Base-by-base conservation (phyloP, 2,888 invertebrate genomes). In the Alentia gelatinosa region DNA sequence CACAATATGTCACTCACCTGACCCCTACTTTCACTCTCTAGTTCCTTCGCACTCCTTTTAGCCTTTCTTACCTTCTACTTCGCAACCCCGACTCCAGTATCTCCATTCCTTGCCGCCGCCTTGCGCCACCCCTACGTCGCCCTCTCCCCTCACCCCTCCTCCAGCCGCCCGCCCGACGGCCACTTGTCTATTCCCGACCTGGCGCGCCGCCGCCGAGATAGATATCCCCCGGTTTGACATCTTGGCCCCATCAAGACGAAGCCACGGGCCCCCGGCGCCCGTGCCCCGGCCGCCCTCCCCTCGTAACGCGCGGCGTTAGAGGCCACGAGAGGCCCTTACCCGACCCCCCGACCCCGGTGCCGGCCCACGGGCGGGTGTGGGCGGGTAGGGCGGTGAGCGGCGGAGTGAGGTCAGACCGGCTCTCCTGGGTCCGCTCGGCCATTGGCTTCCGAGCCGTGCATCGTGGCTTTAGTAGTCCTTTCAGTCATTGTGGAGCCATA, bases 201-300 rank as follows among this genome's bases (percentile, higher is more conserved):
- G 83, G 4, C 40, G 37, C 39, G 26, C 23, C 3, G 39, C 39
- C 7, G 39, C 12, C 23, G 83, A 83, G 83, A 83, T 83, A 39
- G 83, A 83, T 83, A 40, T 40, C 39, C 40, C 37, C 39, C 7
- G 83, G 83, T 83, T 83, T 83, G 83, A 83, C 83, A 83, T 83
- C 83, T 40, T 83, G 83, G 83, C 83, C 83, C 83, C 83, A 83
- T 83, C 83, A 83, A 39, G 37, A 83, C 19, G 30, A 7, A 39
- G 83, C 83, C 37, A 19, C 39, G 26, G n/a, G 83, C 83, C 83
- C 83, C 23, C 83, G 26, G 39, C 83, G 37, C 83, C 30, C 7
- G 15, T 19, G 23, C n/a, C 37, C 37, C 19, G 39, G 37, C 39
- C 0, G 40, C 83, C 37, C 40, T 4, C 39, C 19, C 4, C 40